Evolutionary conservation across 1,140 invertebrate genomes (phyloP).

Genomic region (Procambarus clarkii): DNA sequence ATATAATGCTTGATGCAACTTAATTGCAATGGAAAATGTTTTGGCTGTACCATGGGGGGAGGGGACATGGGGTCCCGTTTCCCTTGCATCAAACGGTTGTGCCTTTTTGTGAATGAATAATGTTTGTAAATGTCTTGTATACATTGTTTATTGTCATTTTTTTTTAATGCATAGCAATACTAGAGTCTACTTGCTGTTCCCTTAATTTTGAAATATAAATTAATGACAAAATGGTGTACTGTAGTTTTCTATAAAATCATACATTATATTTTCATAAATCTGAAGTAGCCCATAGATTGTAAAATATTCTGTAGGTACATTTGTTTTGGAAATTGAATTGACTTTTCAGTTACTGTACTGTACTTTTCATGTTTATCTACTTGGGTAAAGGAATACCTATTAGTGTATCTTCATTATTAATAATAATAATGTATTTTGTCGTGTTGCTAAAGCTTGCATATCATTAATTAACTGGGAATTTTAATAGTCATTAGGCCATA

Average conservation of each 20-base stretch:
- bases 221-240: too few species aligned
- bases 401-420: not conserved
- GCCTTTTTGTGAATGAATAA: constrained; percentile 7
- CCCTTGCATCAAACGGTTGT: constrained; percentile 4
- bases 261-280: not conserved
- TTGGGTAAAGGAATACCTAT: not conserved
- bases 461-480: not conserved
- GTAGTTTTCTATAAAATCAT: too few species aligned
- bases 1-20: not conserved
- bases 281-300: not conserved
- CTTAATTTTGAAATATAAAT: not conserved
- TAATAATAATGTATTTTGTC: not conserved
- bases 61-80: not conserved
- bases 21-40: not conserved
- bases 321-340: not conserved
- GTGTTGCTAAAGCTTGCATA: not conserved
- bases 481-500: not conserved
- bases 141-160: not conserved
- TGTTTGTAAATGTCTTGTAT: not conserved
- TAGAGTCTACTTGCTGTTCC: not conserved
- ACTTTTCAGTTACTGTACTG: not conserved
- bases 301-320: not conserved
- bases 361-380: not conserved
- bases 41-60: not conserved
- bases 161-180: constrained; percentile 4